Conservation (phyloP, 1,140 invertebrate genomes). For the Bombus pyrosoma region DNA sequence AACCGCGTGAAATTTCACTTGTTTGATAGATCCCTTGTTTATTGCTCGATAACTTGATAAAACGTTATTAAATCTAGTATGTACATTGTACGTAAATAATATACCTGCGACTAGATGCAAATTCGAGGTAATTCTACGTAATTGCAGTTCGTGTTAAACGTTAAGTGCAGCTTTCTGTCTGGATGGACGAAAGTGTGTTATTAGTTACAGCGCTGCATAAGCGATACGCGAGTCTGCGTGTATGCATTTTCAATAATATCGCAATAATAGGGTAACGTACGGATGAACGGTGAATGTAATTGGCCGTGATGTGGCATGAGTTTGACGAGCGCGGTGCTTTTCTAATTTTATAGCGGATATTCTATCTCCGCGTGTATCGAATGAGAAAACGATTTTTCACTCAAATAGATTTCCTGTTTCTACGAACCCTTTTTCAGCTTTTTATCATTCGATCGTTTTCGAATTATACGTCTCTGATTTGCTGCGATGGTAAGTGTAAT, state of each 20-base stretch:
- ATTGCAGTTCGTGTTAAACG: slow-evolving; percentile 17
- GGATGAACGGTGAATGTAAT: slow-evolving; percentile 3
- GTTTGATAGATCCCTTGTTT: background rate
- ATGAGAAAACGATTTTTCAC: background rate
- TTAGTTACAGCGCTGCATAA: background rate
- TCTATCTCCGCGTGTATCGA: background rate
- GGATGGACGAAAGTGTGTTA: slow-evolving; percentile 29
- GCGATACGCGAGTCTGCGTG: too few relatives aligned
- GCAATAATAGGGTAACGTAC: slow-evolving; percentile 8
- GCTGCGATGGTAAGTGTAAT: background rate
- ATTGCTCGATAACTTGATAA: background rate
- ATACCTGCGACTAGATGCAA: background rate
- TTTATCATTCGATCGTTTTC: background rate
- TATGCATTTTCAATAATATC: background rate
- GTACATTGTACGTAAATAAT: background rate
- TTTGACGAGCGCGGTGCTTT: slow-evolving; percentile 10
- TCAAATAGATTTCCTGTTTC: background rate
- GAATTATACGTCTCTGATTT: background rate
- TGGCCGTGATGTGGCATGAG: background rate
- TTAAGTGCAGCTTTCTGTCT: slow-evolving; percentile 5
- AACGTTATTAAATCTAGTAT: background rate
- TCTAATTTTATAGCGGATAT: slow-evolving; percentile 1
- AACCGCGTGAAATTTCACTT: background rate
- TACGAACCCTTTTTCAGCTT: background rate
- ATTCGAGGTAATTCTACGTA: slow-evolving; percentile 26